phyloP scores from a whole-genome alignment of 1,140 invertebrate genomes.

The Atta cephalotes region DNA sequence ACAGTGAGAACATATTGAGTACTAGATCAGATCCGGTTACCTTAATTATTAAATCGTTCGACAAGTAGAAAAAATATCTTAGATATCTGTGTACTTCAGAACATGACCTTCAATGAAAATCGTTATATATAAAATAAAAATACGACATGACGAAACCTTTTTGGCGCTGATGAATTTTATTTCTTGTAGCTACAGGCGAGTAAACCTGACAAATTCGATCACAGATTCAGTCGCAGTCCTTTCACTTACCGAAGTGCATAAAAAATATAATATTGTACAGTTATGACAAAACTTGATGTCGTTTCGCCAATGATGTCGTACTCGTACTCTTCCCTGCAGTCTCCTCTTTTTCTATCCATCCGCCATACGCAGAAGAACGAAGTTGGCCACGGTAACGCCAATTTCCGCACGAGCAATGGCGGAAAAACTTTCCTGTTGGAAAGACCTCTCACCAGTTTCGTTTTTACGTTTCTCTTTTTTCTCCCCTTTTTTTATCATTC shows the following conservation, averaged over 20 bases:
- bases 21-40: no score
- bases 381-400: slow-evolving; percentile 52
- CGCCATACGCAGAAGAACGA: slow-evolving; percentile 16
- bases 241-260: slow-evolving; percentile 49
- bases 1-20: no score
- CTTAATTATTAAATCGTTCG: neutral
- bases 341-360: slow-evolving; percentile 26
- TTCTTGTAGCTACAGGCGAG: neutral
- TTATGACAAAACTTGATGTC: slow-evolving; percentile 65
- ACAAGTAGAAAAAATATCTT: neutral
- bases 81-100: neutral
- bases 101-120: neutral
- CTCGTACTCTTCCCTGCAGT: neutral
- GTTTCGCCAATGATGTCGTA: neutral
- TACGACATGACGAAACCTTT: neutral
- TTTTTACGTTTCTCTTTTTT: slow-evolving; percentile 34
- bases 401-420: slow-evolving; percentile 58
- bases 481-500: slow-evolving; percentile 9
- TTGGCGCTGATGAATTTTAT: slow-evolving; percentile 23
- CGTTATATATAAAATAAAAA: slow-evolving; percentile 7
- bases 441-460: slow-evolving; percentile 11
- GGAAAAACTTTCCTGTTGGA: slow-evolving; percentile 59
- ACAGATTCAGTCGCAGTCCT: neutral
- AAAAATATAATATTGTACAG: slow-evolving; percentile 56
- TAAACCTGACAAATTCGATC: slow-evolving; percentile 34